Base-by-base conservation (phyloP, 1,140 invertebrate genomes). In the Drosophila subpulchrella region DNA sequence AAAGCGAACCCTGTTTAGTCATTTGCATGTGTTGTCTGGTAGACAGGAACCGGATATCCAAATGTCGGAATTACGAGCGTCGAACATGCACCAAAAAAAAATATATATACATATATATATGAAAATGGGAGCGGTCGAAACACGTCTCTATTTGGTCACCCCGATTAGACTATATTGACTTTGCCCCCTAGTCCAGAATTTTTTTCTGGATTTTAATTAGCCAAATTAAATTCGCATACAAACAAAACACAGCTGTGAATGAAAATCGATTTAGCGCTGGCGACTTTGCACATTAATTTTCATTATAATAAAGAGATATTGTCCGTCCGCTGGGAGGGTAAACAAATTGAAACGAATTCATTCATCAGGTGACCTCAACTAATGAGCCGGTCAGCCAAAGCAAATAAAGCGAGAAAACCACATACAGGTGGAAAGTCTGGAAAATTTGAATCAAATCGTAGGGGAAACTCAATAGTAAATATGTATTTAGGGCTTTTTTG, bases 141-240 rank as follows among this genome's bases (percentile, higher is more conserved):
- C 57, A 36, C 41, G 54, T 47, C 61, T 75, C 72, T 59, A 53
- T 67, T 67, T 76, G 41, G 62, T 50, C 44, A 27, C 55, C 75
- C 75, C 74, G 75, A 77, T 76, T 61, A 27, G 75, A 39, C 63
- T 76, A 77, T 76, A 77, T 77, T 77, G 75, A 76, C 63, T 68
- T 39, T 36, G 34, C 55, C 44, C n/a, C 42, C 13, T 0, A 30
- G 7, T 20, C 62, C 15, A 8, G 17, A n/a, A 11, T 7, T 10
- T 36, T 41, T 39, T 68, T 70, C 54, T 24, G 61, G 47, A 57
- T 68, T 88, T 86, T 88, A 86, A 86, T 86, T 88, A 86, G 78
- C 36, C 71, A 88, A 86, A 86, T 86, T 82, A 88, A 88, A 75
- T 70, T 78, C 70, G 46, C 59, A 58, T 62, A 53, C 55, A 44